Evolutionary conservation across 2,888 invertebrate species (phyloP).

Genomic region (Agapostemon virescens): DNA sequence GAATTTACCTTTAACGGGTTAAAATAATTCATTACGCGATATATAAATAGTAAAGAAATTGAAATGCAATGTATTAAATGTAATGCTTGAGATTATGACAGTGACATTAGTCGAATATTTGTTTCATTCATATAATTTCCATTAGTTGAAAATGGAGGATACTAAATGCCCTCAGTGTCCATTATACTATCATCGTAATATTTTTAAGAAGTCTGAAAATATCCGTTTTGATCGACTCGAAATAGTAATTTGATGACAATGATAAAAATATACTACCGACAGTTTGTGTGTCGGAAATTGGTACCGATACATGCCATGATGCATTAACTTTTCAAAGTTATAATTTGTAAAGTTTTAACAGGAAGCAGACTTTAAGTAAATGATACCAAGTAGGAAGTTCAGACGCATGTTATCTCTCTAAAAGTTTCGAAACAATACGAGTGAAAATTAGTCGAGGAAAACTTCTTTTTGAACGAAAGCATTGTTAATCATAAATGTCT

Average conservation of each 20-base stretch:
- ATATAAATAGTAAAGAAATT: too few relatives aligned
- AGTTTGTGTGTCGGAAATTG: not conserved
- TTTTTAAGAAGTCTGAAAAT: not conserved
- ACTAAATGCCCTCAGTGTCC: too few relatives aligned
- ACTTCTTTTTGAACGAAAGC: conserved; percentile 2
- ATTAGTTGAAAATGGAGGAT: too few relatives aligned
- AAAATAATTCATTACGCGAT: too few relatives aligned
- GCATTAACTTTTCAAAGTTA: conserved; percentile 8
- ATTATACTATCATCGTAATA: not conserved
- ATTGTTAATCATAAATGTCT: not conserved
- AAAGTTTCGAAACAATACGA: conserved; percentile 9
- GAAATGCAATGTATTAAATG: too few relatives aligned
- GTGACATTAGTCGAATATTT: not conserved
- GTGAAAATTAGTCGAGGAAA: conserved; percentile 19
- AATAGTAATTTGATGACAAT: too few relatives aligned
- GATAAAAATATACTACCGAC: too few relatives aligned
- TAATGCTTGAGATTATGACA: not conserved
- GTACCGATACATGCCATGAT: too few relatives aligned
- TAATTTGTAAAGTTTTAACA: conserved; percentile 21
- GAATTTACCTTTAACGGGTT: too few relatives aligned
- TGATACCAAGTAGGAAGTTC: conserved; percentile 5
- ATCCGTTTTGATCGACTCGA: not conserved
- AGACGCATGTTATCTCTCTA: conserved; percentile 15
- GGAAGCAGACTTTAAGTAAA: conserved; percentile 4
- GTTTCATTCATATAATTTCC: not conserved